Base-by-base conservation (phyloP, 2,797 vertebrate species). In the Thalassophryne amazonica region DNA sequence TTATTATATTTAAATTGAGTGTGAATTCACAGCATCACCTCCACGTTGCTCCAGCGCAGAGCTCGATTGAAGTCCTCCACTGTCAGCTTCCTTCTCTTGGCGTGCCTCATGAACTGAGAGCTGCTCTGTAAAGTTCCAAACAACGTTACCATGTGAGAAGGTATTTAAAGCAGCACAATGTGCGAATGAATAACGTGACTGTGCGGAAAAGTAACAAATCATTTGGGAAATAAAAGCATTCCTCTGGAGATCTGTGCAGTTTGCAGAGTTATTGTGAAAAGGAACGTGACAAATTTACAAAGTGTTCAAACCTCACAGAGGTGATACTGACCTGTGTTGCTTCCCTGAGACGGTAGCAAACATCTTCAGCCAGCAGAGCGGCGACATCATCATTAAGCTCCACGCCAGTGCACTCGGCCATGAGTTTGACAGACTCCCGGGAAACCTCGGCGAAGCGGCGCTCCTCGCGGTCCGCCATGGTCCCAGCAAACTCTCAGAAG, bases 1-100 rank as follows among this genome's bases (percentile, higher is more conserved):
- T n/a, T n/a, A n/a, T n/a, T n/a, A n/a, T n/a, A n/a, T n/a, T n/a
- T n/a, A n/a, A n/a, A n/a, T n/a, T n/a, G n/a, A n/a, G n/a, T n/a
- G n/a, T n/a, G n/a, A n/a, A n/a, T n/a, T n/a, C n/a, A 4, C 9
- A 2, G 13, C 2, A 52, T 49, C 27, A 95, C 95, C 90, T 96
- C 94, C 17, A 95, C 94, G 0, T 93, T 96, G 73, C 94, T 95
- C 95, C 95, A 98, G 11, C 93, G 89, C 34, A 98, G 87, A 0
- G 94, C 95, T 64, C 93, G 84, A 86, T 97, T 98, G 33, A 98
- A 95, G 60, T 97, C 96, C 58, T 97, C 96, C 10, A 94, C 94
- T 0, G 92, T 96, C 62, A 98, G 90, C 57, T 92, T 94, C 48
- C 93, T 86, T 11, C 96, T 88, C 43, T 93, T 93, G 3, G 94